Evolutionary conservation across 2,888 invertebrate species (phyloP).

Genomic region (Trissolcus brochymenae): DNA sequence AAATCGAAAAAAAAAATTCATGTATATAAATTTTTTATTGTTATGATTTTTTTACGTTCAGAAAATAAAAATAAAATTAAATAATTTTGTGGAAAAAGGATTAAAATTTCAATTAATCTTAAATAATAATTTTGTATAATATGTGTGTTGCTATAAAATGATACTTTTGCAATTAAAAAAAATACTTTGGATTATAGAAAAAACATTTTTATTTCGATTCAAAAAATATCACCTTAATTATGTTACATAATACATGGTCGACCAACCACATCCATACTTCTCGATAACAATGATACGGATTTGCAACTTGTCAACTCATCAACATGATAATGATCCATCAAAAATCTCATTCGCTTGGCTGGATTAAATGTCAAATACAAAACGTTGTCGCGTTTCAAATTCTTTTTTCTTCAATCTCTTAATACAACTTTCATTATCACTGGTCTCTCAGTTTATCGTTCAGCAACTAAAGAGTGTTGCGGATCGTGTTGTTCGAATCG

Average conservation of each 20-base stretch:
- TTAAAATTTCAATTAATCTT: not conserved
- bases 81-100: too few relatives aligned
- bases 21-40: too few relatives aligned
- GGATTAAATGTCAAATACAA: not conserved
- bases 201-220: conserved; percentile 39
- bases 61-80: too few relatives aligned
- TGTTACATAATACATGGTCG: conserved; percentile 26
- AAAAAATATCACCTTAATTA: conserved; percentile 43
- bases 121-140: not conserved
- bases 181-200: conserved; percentile 1
- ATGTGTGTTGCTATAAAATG: not conserved
- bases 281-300: conserved; percentile 10
- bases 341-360: not conserved
- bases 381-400: not conserved
- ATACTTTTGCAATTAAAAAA: not conserved
- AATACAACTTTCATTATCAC: conserved; percentile 11
- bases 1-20: too few relatives aligned
- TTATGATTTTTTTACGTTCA: too few relatives aligned
- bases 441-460: conserved; percentile 15
- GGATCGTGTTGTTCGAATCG: conserved; percentile 67
- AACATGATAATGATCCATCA: conserved; percentile 20
- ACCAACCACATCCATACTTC: conserved; percentile 14
- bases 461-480: conserved; percentile 53
- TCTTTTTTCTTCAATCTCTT: not conserved
- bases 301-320: conserved; percentile 19